A percentile compares a stretch with the other conserved stretches of the same genome.
These are phyloP conservation scores for Pipistrellus pygmaeus DNA, from an alignment of 2,797 vertebrate species.

Conservation along the genomic window DNA sequence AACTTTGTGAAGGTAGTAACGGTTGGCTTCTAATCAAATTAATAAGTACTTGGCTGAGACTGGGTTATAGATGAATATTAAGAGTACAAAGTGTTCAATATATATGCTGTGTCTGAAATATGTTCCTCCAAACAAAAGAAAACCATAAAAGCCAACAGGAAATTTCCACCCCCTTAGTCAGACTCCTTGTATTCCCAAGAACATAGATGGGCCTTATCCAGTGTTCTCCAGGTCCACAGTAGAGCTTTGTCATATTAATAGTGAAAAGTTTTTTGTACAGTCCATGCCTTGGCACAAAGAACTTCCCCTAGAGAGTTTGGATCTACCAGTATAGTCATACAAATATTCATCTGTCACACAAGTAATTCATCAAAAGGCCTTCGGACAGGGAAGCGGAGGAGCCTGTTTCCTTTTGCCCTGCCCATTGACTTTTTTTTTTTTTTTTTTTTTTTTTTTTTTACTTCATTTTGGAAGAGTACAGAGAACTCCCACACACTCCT, in stretches of 20 bases:
- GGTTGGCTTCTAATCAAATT: slow-evolving; percentile 57
- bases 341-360: slow-evolving; percentile 71
- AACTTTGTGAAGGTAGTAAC: slow-evolving; percentile 15
- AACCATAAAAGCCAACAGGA: slow-evolving; percentile 68
- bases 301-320: slow-evolving; percentile 59
- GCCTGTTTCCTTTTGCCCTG: slow-evolving; percentile 67
- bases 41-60: slow-evolving; percentile 38
- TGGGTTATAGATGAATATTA: slow-evolving; percentile 8
- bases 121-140: slow-evolving; percentile 48
- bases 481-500: slow-evolving; percentile 41
- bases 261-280: background rate
- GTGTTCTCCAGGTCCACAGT: slow-evolving; percentile 52
- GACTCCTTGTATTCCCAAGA: background rate
- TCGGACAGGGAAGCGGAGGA: slow-evolving; percentile 38
- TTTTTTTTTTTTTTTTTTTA: slow-evolving; percentile 59
- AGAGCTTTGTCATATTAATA: slow-evolving; percentile 58
- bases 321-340: slow-evolving; percentile 32
- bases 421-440: slow-evolving; percentile 50
- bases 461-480: slow-evolving; percentile 66
- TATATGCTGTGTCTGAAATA: slow-evolving; percentile 37
- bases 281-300: slow-evolving; percentile 46
- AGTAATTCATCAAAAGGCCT: slow-evolving; percentile 69
- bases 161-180: slow-evolving; percentile 61
- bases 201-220: slow-evolving; percentile 43
- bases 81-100: slow-evolving; percentile 54